Percentiles rank a stretch among this genome's conserved stretches.
Evolutionary conservation across 2,888 invertebrate genomes (phyloP).

Genomic region (Cephus sareptanus): DNA sequence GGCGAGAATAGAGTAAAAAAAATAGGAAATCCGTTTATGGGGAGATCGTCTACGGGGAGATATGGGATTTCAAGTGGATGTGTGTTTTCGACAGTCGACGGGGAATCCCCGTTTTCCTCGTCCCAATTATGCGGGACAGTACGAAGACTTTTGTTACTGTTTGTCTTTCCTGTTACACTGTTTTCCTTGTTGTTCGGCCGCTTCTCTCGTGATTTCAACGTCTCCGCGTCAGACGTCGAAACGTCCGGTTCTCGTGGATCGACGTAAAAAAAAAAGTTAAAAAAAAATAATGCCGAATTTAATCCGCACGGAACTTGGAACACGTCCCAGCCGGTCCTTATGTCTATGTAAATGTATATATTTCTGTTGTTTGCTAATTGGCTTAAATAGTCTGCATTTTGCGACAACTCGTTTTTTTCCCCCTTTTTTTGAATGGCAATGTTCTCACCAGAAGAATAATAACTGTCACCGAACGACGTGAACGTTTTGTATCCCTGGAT

Average conservation of each 20-base stretch:
- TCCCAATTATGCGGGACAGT: not conserved
- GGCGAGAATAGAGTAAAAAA: not conserved
- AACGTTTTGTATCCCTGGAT: slow-evolving; percentile 20
- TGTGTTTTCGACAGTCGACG: not conserved
- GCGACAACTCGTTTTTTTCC: slow-evolving; percentile 42
- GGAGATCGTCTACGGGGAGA: not conserved
- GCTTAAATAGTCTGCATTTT: slow-evolving; percentile 62
- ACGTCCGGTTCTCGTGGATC: not conserved
- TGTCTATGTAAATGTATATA: slow-evolving; percentile 62
- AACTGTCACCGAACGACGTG: slow-evolving; percentile 51
- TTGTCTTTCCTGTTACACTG: not conserved
- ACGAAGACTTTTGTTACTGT: not conserved
- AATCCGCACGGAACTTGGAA: slow-evolving; percentile 37
- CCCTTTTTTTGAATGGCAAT: slow-evolving; percentile 50
- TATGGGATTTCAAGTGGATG: not conserved
- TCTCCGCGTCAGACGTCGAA: not conserved
- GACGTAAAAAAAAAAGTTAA: not conserved
- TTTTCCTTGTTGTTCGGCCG: not conserved
- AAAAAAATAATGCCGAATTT: not conserved
- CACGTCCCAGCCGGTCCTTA: slow-evolving; percentile 58
- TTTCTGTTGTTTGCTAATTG: slow-evolving; percentile 63
- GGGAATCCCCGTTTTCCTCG: not conserved
- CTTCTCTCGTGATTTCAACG: not conserved
- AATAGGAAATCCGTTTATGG: not conserved
- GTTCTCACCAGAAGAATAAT: slow-evolving; percentile 45